Percentiles rank a stretch among this genome's conserved stretches.
These are phyloP conservation scores for Leptura quadrifasciata DNA, from an alignment of 2,888 invertebrate species.

Conservation along the genomic window DNA sequence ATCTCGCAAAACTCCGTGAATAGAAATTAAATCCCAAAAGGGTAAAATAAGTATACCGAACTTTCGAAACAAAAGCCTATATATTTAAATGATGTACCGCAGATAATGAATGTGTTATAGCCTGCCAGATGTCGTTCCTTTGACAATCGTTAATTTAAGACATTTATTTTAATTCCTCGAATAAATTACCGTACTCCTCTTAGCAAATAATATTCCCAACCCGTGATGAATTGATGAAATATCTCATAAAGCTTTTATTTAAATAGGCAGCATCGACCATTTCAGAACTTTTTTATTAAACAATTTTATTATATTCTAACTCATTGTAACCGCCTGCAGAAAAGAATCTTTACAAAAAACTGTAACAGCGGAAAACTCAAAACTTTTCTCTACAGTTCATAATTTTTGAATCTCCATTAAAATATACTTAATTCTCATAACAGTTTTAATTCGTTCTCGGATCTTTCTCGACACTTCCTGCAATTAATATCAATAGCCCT, in stretches of 20 bases:
- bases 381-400: neutral
- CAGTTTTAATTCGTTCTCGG: neutral
- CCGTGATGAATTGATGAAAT: neutral
- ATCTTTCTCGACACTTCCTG: neutral
- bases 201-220: constrained; percentile 8
- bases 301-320: constrained; percentile 4
- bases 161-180: constrained; percentile 15
- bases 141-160: constrained; percentile 30
- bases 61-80: constrained; percentile 37
- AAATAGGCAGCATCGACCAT: constrained; percentile 1
- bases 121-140: constrained; percentile 25
- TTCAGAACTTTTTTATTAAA: constrained; percentile 4
- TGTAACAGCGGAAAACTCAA: neutral
- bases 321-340: constrained; percentile 12
- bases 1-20: constrained; percentile 42
- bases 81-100: constrained; percentile 41
- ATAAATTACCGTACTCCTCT: neutral
- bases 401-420: constrained; percentile 15
- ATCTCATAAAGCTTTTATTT: constrained; percentile 7
- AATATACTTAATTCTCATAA: constrained; percentile 10
- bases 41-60: constrained; percentile 22
- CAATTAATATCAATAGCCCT: neutral
- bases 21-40: constrained; percentile 39
- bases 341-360: constrained; percentile 2
- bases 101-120: constrained; percentile 41